These are phyloP conservation scores for Epinotia ramella DNA, from an alignment of 2,888 invertebrate species.

Conservation along the genomic window DNA sequence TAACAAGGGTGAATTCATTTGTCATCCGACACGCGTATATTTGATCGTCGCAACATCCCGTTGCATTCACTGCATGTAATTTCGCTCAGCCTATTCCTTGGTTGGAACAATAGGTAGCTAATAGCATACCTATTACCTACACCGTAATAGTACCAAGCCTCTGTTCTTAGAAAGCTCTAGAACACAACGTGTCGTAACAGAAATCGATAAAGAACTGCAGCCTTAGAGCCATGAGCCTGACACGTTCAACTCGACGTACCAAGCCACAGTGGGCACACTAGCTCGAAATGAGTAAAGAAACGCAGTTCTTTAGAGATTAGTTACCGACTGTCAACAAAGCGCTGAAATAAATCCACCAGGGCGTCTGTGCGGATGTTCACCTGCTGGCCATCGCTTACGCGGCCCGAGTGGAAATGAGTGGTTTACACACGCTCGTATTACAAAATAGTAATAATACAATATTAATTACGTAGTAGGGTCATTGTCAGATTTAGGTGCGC, in stretches of 20 bases:
- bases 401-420: not conserved
- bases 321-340: no score
- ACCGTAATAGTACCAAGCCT: not conserved
- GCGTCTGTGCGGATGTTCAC: not conserved
- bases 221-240: not conserved
- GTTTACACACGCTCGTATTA: not conserved
- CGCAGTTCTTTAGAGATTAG: not conserved
- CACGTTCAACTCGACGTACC: not conserved
- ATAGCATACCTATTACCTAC: not conserved
- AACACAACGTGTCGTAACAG: not conserved
- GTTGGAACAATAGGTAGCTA: not conserved
- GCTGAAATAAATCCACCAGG: not conserved
- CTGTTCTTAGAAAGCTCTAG: conserved; percentile 1
- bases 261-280: not conserved
- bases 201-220: conserved; percentile 30
- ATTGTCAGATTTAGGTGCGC: no score
- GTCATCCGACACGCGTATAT: no score
- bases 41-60: not conserved
- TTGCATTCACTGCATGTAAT: not conserved
- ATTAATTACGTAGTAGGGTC: no score
- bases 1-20: not conserved
- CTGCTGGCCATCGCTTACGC: not conserved
- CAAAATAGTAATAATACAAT: no score
- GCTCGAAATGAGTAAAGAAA: not conserved
- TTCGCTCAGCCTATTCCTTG: not conserved